Conservation (phyloP, 64 coral and sea anemone genomes). For the Cladopsammia gracilis region DNA sequence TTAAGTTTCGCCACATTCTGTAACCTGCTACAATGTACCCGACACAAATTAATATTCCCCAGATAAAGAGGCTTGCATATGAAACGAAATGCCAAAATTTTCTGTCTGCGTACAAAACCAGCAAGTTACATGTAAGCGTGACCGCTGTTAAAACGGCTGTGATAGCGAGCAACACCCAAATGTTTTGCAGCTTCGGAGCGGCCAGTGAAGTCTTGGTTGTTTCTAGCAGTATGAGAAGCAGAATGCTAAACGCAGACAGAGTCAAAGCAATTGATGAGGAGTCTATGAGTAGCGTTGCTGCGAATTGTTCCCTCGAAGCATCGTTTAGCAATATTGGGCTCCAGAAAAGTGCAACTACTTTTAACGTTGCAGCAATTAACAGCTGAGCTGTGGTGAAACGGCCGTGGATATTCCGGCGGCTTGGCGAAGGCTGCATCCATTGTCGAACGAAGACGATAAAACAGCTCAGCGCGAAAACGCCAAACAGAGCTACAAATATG, state of each 20-base stretch:
- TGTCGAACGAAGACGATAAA: constrained; percentile 5
- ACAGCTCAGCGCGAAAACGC: constrained; percentile 1
- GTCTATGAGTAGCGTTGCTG: neutral
- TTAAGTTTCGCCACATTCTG: constrained; percentile 35
- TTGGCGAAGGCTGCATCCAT: neutral
- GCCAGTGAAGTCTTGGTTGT: constrained; percentile 20
- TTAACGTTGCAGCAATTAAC: constrained; percentile 12
- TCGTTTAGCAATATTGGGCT: neutral
- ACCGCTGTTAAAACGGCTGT: neutral
- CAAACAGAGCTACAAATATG: neutral
- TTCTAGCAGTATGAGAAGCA: constrained; percentile 51
- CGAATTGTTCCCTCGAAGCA: neutral
- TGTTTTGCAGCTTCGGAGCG: constrained; percentile 14
- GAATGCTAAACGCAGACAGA: constrained; percentile 38
- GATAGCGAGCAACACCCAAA: neutral
- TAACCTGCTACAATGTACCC: constrained; percentile 6
- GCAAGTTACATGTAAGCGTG: constrained; percentile 6
- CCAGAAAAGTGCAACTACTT: constrained; percentile 6
- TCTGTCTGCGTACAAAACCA: neutral
- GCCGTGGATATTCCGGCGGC: neutral
- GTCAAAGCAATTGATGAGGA: neutral
- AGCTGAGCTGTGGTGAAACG: constrained; percentile 11
- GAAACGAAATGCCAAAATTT: constrained; percentile 4
- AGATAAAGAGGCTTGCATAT: neutral
- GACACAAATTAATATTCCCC: constrained; percentile 1